Evolutionary conservation across 2,888 invertebrate species (phyloP), one percentile per base, ranked within the genome.

Genomic region (Mamestra brassicae): DNA sequence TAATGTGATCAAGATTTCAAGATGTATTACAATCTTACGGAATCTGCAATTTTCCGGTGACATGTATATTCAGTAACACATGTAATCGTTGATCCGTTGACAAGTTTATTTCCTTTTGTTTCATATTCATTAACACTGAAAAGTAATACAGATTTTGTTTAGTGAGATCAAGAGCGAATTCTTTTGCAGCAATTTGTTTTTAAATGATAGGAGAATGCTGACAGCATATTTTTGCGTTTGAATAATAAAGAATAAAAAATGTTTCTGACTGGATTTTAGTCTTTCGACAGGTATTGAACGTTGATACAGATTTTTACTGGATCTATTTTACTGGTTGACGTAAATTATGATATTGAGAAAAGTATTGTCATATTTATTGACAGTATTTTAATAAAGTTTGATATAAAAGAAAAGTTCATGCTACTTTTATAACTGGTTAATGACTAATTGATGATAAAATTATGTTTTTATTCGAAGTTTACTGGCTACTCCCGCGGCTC

Each of bases 151-250:
- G 11, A 47, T n/a, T 36, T 38, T 57, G 60, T 79, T 83, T 78
- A 54, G 5, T 45, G 61, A 47, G 13, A 79, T 55, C 70, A 69
- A 79, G 26, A 77, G 36, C 57, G 1, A 64, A 71, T 67, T 63
- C 60, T 42, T 52, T 79, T 60, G 26, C 4, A 0, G 38, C n/a
- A 11, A 45, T 83, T 70, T 65, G n/a, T 63, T 83, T 58, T 11
- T 42, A 58, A 70, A 69, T 36, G 55, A 57, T 47, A 60, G 0
- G 17, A 42, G 11, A 15, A 45, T 68, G 57, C 61, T 80, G 68
- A 79, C 68, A 80, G 26, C 62, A 64, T 80, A 38, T 60, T 71
- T 83, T 70, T n/a, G 4, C 34, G n/a, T 60, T 60, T 11, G 2
- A 52, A 58, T 42, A 64, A 26, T 64, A 74, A 74, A n/a, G 7